Conservation (phyloP, 2,888 invertebrate species). For the Cremastinae sp. region DNA sequence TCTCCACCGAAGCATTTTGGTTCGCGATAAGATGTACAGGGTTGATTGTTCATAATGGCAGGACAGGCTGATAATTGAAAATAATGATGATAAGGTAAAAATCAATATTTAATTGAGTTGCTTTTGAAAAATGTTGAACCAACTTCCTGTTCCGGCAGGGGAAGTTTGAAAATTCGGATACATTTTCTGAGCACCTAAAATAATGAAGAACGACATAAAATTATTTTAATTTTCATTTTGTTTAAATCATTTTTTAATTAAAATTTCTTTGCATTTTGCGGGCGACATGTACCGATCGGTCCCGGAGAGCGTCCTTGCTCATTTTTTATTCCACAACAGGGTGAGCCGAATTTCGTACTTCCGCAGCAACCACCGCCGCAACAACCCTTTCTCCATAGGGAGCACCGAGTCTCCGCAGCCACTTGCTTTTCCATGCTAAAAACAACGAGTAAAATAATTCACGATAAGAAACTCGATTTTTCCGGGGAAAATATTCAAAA, state of each 20-base stretch:
- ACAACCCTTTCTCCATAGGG: constrained; percentile 62
- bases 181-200: no score
- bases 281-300: neutral
- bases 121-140: constrained; percentile 5
- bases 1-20: constrained; percentile 65
- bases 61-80: constrained; percentile 40
- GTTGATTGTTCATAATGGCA: constrained; percentile 55
- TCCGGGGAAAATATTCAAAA: no score
- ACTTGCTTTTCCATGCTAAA: constrained; percentile 28
- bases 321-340: constrained; percentile 39
- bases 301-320: neutral
- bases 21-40: constrained; percentile 38
- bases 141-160: neutral
- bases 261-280: neutral
- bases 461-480: neutral
- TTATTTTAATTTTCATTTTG: neutral
- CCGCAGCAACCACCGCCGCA: constrained; percentile 67
- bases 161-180: no score
- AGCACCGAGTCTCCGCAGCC: constrained; percentile 45
- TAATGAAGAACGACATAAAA: no score
- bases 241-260: neutral
- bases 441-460: constrained; percentile 2
- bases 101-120: neutral
- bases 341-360: constrained; percentile 28
- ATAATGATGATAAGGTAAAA: neutral